Evolutionary conservation across 2,113 vertebrate species (phyloP), one percentile per base, ranked within the genome.

Genomic region (Rhadina sibilatrix): DNA sequence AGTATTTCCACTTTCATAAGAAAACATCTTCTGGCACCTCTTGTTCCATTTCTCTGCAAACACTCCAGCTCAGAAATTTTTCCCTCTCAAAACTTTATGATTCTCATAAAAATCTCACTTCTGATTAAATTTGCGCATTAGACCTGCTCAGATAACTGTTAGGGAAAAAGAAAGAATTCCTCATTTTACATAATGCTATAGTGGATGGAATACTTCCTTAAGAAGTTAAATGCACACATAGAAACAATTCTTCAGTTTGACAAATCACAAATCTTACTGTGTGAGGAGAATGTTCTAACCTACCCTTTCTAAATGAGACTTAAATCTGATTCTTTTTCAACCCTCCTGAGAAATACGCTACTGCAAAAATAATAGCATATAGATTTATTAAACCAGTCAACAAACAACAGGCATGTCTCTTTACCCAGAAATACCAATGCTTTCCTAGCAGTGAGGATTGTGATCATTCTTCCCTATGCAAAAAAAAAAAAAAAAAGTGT

Each of bases 21-120:
- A 74, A 83, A 83, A 49, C 1, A 15, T 40, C 56, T 33, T 13
- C 1, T 1, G 13, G 1, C 31, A 71, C 2, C 1, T 42, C 17
- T 79, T 83, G 0, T 46, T 71, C 42, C 5, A 3, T 68, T 90
- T 85, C 35, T 42, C 30, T 66, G 31, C 13, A 66, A 86, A 70
- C 9, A 44, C 3, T 50, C 4, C 18, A 44, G 2, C 23, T 80
- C 6, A 23, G 21, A 75, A 46, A 3, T 12, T 83, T 78, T 86
- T 37, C 7, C 22, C 9, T 70, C 31, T 86, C 5, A 65, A 28
- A 30, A 42, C 76, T 66, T 92, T 68, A 30, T n/a, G 49, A 68
- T 38, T 63, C 17, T 47, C 15, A 71, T 21, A 76, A 42, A 68
- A 66, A 76, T 3, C 2, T 87, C 24, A 69, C 22, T 17, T 19